Percentiles rank a stretch among this genome's conserved stretches.
Conservation (phyloP, 2,888 invertebrate genomes). For the Embidobia sp. region DNA sequence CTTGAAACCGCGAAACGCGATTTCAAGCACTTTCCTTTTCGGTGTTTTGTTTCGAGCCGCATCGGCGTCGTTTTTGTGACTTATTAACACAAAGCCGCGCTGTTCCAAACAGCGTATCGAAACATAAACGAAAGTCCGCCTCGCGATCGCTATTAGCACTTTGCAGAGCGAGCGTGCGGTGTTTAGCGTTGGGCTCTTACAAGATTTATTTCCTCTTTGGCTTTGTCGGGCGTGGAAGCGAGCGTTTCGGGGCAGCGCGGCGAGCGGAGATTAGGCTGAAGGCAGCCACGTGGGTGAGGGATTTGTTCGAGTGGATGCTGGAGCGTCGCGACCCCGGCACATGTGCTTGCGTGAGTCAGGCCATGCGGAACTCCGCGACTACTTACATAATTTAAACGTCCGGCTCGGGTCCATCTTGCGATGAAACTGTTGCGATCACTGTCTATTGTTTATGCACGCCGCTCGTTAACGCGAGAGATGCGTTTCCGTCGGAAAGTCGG, state of each 20-base stretch:
- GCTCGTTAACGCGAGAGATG: constrained; percentile 47
- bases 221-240: constrained; percentile 17
- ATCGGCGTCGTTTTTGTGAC: no score
- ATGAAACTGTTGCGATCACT: constrained; percentile 65
- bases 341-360: constrained; percentile 68
- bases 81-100: no score
- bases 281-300: constrained; percentile 41
- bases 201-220: constrained; percentile 35
- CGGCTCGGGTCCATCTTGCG: constrained; percentile 67
- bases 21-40: no score
- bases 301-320: constrained; percentile 54
- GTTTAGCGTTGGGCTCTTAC: constrained; percentile 29
- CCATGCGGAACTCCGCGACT: constrained; percentile 67
- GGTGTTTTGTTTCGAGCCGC: no score
- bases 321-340: constrained; percentile 61
- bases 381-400: constrained; percentile 75
- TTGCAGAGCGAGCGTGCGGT: neutral
- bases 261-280: neutral
- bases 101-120: no score
- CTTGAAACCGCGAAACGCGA: no score
- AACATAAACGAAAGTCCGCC: no score
- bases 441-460: constrained; percentile 50
- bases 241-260: constrained; percentile 10
- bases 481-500: constrained; percentile 14
- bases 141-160: no score